Conservation (phyloP, 2,113 vertebrate species). For the Beaufortia kweichowensis region DNA sequence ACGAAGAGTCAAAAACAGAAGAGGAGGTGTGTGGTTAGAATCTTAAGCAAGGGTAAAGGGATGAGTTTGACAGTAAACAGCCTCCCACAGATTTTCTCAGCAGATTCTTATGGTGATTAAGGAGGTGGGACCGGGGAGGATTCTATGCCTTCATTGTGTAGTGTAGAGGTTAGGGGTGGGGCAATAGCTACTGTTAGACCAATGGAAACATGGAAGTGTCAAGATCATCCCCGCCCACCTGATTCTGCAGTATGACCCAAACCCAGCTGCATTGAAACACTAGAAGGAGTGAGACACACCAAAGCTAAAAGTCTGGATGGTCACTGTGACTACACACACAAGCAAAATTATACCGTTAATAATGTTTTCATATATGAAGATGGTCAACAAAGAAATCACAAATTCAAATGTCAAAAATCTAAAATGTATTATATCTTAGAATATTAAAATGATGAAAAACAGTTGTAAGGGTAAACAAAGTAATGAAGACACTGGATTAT, state of each 20-base stretch:
- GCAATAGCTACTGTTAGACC: background rate
- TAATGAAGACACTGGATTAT: too few relatives aligned
- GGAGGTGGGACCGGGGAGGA: background rate
- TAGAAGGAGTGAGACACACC: background rate
- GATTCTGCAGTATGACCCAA: slow-evolving; percentile 23
- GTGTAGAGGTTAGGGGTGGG: background rate
- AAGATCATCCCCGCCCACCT: background rate
- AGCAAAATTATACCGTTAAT: too few relatives aligned
- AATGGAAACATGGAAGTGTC: background rate
- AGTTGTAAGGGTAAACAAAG: too few relatives aligned
- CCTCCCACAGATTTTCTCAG: background rate
- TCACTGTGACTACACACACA: background rate
- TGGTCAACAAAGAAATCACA: too few relatives aligned
- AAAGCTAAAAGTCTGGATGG: background rate
- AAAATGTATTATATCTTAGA: too few relatives aligned
- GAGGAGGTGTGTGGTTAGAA: background rate
- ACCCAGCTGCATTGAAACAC: slow-evolving; percentile 5
- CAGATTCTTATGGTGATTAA: background rate
- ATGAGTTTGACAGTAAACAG: background rate
- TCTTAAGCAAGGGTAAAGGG: background rate
- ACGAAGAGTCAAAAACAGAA: background rate
- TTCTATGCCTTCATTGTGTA: background rate
- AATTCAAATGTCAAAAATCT: too few relatives aligned
- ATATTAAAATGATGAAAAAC: too few relatives aligned
- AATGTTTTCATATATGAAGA: too few relatives aligned